A percentile compares a stretch with the other conserved stretches of the same genome.
phyloP scores from a whole-genome alignment of 2,113 vertebrate genomes.

The Xyliphius kryptos region DNA sequence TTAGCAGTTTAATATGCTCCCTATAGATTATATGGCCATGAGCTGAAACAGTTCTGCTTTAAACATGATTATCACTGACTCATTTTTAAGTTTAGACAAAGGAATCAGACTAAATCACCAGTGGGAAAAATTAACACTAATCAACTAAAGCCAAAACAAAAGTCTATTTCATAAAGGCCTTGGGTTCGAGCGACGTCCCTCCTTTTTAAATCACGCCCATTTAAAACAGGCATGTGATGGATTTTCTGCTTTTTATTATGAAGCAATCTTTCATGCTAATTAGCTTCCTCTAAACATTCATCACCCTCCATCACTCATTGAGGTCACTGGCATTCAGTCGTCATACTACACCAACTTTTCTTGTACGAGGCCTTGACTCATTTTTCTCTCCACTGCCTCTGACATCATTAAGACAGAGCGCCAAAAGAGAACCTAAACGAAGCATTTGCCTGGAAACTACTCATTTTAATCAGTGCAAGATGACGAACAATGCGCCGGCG shows the following conservation, averaged over 20 bases:
- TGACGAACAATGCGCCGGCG: conserved; percentile 2
- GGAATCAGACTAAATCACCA: no score
- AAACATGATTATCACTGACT: no score
- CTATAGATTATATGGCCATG: no score
- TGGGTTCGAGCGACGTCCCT: no score
- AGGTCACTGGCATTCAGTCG: neutral
- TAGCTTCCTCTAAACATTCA: neutral
- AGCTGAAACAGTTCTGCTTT: no score
- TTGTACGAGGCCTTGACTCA: conserved; percentile 1
- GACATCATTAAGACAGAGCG: conserved; percentile 18
- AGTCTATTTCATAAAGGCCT: no score
- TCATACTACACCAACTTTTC: neutral
- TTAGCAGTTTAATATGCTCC: no score
- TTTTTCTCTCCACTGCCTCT: conserved; percentile 8
- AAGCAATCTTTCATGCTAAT: conserved; percentile 6
- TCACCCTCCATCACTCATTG: conserved; percentile 4
- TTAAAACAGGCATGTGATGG: neutral
- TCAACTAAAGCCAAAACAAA: no score
- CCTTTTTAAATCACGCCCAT: neutral
- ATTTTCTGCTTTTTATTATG: neutral
- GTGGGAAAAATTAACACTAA: no score
- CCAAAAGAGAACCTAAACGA: conserved; percentile 17
- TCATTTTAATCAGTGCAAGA: conserved; percentile 19
- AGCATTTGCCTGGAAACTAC: conserved; percentile 12
- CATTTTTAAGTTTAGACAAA: no score